Evolutionary conservation across 2,888 invertebrate species (phyloP).

Genomic region (Caenorhabditis wallacei): DNA sequence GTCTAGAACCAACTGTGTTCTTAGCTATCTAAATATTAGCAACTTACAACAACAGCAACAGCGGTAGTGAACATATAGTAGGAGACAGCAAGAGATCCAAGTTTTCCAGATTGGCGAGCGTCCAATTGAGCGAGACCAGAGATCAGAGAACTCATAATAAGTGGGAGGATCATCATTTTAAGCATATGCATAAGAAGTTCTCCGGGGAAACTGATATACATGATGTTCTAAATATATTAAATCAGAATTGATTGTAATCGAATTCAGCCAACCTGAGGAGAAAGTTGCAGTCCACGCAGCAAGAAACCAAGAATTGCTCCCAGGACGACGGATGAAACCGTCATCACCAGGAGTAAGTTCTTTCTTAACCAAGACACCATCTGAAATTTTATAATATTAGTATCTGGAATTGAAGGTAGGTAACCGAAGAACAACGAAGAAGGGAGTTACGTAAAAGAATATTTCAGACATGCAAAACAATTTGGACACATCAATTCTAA

Average conservation of each 20-base stretch:
- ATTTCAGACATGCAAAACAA: constrained; percentile 8
- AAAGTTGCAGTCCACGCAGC: constrained; percentile 82
- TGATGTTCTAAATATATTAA: constrained; percentile 84
- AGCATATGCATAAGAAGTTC: constrained; percentile 88
- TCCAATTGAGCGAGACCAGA: constrained; percentile 87
- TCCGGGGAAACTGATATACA: constrained; percentile 87
- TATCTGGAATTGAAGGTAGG: neutral
- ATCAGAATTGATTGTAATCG: neutral
- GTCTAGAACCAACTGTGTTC: constrained; percentile 69
- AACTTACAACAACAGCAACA: constrained; percentile 86
- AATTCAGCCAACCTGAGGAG: constrained; percentile 68
- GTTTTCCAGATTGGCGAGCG: constrained; percentile 87
- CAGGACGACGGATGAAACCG: constrained; percentile 86
- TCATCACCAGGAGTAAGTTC: constrained; percentile 87
- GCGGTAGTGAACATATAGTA: constrained; percentile 88
- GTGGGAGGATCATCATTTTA: constrained; percentile 88
- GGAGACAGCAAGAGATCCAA: constrained; percentile 87
- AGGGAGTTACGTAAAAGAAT: neutral
- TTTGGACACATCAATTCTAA: neutral
- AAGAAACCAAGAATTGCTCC: constrained; percentile 87
- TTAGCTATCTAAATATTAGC: neutral
- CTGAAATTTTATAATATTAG: constrained; percentile 38
- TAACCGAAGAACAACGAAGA: constrained; percentile 31
- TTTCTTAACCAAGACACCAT: constrained; percentile 84
- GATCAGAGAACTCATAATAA: constrained; percentile 87